Evolutionary conservation across 2,888 invertebrate species (phyloP), one percentile per base, ranked within the genome.

Genomic region (Thelaira solivaga): DNA sequence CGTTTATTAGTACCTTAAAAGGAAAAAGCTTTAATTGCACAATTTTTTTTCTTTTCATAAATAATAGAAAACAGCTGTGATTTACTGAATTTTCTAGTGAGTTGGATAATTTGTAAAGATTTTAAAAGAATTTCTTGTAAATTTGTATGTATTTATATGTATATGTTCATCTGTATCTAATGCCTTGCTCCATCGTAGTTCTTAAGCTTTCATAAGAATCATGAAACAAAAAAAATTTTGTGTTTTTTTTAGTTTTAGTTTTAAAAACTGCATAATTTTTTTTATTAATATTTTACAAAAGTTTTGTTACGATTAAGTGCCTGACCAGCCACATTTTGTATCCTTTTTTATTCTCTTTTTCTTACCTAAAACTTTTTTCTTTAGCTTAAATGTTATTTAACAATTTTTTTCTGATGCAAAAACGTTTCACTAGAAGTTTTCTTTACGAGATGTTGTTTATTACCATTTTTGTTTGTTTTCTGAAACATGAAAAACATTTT

Each of bases 361-460:
- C 8, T 53, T 45, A 11, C 24, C 16, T 16, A 4, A 65, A 20
- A 53, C 8, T 43, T 51, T 36, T 29, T 1, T 31, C 7, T 57
- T 20, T 47, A 49, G 10, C 49, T 29, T 59, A 61, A 59, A 59
- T 49, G 41, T 61, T 65, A 39, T 57, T 20, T 39, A 59, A 59
- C 49, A 69, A 31, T 69, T 69, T 49, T 41, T n/a, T n/a, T n/a
- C n/a, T n/a, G n/a, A n/a, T n/a, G n/a, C 4, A 4, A 26, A 67
- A 67, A 55, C 67, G 43, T 67, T 67, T 53, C 11, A 36, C 8
- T 47, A 36, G n/a, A 26, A n/a, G 22, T 45, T 67, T 43, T 75
- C 39, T 61, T 53, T 55, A 53, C 41, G 24, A 59, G 65, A 43
- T 20, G 45, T 65, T 64, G 29, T 62, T 75, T 49, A 20, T 34